Base-by-base conservation (phyloP, 1,140 invertebrate genomes). In the Macrostomum lignano region DNA sequence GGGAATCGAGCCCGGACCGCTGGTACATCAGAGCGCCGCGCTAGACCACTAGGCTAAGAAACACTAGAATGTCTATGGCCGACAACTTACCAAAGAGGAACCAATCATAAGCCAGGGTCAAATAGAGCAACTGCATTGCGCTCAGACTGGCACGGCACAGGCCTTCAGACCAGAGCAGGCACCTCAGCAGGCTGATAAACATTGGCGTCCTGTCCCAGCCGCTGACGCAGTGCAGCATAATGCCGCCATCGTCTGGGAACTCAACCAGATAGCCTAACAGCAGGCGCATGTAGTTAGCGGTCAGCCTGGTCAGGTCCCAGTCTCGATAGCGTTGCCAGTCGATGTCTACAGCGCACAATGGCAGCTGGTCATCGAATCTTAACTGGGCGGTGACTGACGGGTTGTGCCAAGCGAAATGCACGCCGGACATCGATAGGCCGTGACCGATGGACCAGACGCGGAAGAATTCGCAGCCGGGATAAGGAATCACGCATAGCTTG, bases 141-240 rank as follows among this genome's bases (percentile, higher is more conserved):
- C 64, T 63, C 5, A 78, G 46, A 2, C 69, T 69, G 11, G 65
- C 58, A 47, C 78, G 74, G 36, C 73, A 66, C 9, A 65, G 60
- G n/a, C 72, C 73, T 51, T 78, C 74, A 3, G 74, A 73, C 74
- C 74, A 78, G 5, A 79, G 51, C 28, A 72, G 73, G 17, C 78
- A 50, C 14, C 74, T 58, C 17, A 78, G 44, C 1, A 79, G 46
- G 1, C 72, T 74, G 19, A 77, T 65, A 48, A 76, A 78, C 28
- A 78, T 48, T 1, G 74, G 74, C 2, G 74, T 78, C 14, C 74
- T 60, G 56, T 78, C 74, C 74, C 74, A 78, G 6, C 74, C 70
- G 41, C 73, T 76, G 41, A 78, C 77, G 55, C 74, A 79, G 47
- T 79, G 74, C 22, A 79, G 66, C n/a, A 78, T 47, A 36, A 77